Percentiles rank a stretch among this genome's conserved stretches.
Evolutionary conservation across 2,888 invertebrate genomes (phyloP).

Genomic region (Tetranychus piercei): DNA sequence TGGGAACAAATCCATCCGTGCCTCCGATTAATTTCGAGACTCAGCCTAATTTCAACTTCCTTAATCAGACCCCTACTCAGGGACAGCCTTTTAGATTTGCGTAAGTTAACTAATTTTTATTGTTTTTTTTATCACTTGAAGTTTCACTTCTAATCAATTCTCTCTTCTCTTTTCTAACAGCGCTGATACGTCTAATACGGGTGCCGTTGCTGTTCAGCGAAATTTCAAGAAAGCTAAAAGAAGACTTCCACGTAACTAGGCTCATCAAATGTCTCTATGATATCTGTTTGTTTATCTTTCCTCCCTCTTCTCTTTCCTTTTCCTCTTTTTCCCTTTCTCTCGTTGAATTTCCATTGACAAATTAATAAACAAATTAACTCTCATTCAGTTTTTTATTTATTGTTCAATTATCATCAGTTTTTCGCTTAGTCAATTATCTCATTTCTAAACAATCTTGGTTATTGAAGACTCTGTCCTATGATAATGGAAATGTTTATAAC

Average conservation of each 20-base stretch:
- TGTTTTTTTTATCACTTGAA: background rate
- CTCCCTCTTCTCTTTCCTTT: constrained; percentile 5
- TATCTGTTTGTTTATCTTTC: constrained; percentile 6
- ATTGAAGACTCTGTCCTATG: too few relatives aligned
- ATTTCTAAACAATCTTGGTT: too few relatives aligned
- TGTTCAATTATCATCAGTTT: too few relatives aligned
- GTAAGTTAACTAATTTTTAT: background rate
- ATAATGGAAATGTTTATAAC: too few relatives aligned
- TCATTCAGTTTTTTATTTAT: background rate
- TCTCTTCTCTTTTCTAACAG: background rate
- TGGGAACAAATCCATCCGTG: background rate
- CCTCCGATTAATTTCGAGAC: background rate
- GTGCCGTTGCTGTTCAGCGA: background rate
- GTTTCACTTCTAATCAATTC: background rate
- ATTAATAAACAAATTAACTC: background rate
- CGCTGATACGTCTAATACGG: background rate
- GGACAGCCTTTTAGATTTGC: background rate
- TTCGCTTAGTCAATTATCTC: too few relatives aligned
- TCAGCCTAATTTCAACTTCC: background rate
- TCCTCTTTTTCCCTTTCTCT: background rate
- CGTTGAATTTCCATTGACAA: constrained; percentile 9
- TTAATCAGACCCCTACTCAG: background rate
- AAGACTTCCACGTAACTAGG: constrained; percentile 2
- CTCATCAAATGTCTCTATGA: too few relatives aligned
- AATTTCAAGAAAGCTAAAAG: background rate